These are phyloP conservation scores for Acipenser ruthenus DNA, from an alignment of 2,797 vertebrate genomes.

Conservation along the genomic window DNA sequence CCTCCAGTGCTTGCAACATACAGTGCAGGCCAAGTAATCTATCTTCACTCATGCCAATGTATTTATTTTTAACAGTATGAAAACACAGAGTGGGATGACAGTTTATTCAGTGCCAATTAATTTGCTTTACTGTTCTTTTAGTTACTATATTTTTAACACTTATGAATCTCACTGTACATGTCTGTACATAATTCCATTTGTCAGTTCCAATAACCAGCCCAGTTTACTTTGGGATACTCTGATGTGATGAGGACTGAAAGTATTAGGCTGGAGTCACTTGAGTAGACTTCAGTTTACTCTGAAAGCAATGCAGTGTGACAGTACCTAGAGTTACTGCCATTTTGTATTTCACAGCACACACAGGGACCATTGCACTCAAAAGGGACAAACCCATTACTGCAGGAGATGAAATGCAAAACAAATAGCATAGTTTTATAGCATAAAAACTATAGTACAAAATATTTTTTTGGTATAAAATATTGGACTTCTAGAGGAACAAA, in stretches of 20 bases:
- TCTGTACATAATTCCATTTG: slow-evolving; percentile 12
- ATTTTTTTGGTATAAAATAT: too few relatives aligned
- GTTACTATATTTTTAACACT: not conserved
- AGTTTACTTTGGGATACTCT: slow-evolving; percentile 12
- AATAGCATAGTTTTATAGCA: too few relatives aligned
- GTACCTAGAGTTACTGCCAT: slow-evolving; percentile 31
- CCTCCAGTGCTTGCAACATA: not conserved
- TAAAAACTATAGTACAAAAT: too few relatives aligned
- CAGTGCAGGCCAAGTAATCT: too few relatives aligned
- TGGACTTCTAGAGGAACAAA: too few relatives aligned
- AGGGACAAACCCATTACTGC: not conserved
- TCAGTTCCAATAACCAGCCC: slow-evolving; percentile 21
- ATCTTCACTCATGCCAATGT: too few relatives aligned
- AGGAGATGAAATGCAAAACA: not conserved
- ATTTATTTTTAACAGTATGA: too few relatives aligned
- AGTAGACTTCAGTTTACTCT: slow-evolving; percentile 5
- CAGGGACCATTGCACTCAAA: slow-evolving; percentile 10
- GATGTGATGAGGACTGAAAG: slow-evolving; percentile 17
- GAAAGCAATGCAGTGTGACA: slow-evolving; percentile 30
- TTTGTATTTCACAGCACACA: slow-evolving; percentile 27
- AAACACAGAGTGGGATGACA: not conserved
- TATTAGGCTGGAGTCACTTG: slow-evolving; percentile 16
- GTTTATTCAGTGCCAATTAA: not conserved
- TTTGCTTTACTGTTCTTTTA: not conserved
- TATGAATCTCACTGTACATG: slow-evolving; percentile 18